Base-by-base conservation (phyloP, 2,888 invertebrate species). In the Lasioglossum lativentre region DNA sequence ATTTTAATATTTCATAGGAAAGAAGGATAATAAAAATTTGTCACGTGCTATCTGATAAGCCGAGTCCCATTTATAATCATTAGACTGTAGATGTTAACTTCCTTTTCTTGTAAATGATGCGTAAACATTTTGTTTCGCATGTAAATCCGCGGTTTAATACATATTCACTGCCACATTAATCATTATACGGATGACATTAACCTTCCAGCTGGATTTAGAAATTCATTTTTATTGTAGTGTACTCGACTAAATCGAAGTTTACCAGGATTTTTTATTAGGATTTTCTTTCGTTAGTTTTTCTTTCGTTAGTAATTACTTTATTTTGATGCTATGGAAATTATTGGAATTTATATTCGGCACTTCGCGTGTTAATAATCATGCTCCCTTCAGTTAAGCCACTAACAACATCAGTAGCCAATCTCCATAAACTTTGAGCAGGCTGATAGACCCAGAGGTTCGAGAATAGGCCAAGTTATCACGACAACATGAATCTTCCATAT, bases 1-100 rank as follows among this genome's bases (percentile, higher is more conserved):
- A 63, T 63, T 63, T 30, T 63, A 63, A 63, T 63, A 63, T 63
- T 63, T 63, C 70, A 40, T n/a, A 40, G 70, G 40, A 70, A 70
- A 63, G 19, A 8, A 8, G 16, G 8, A 63, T 34, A 6, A 30
- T 30, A 19, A 63, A 63, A 16, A 16, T 63, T 34, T 34, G 16
- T 63, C 27, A 27, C 30, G 1, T 6, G 63, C 8, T 63, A 8
- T 63, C 63, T 6, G 63, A 34, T 30, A 19, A 63, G 14, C 3
- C 63, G 30, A 30, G 2, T 1, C 19, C 2, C n/a, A 56, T 56
- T 52, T 52, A 52, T 52, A 52, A 52, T 10, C 52, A 23, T 52
- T 52, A n/a, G 10, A n/a, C 8, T 1, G 52, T n/a, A 23, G 23
- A 52, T 3, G 23, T 23, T 56, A 12, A 12, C n/a, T n/a, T n/a